These are phyloP conservation scores for Bombus pyrosoma DNA, from an alignment of 1,140 invertebrate species.

Conservation along the genomic window DNA sequence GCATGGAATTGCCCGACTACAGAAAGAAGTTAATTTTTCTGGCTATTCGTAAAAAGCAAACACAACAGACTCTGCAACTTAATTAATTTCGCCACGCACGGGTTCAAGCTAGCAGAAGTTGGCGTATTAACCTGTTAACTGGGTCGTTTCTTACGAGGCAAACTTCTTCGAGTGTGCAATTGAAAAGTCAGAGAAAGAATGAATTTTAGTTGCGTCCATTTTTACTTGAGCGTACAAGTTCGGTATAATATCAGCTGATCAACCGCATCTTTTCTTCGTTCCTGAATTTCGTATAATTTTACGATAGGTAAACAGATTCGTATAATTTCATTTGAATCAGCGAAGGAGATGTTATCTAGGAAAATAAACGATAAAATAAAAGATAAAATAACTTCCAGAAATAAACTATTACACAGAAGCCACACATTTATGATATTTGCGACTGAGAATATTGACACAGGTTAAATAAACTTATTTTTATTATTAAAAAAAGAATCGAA, in stretches of 20 bases:
- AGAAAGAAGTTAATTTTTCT: not conserved
- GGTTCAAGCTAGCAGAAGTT: not conserved
- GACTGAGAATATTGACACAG: too few species aligned
- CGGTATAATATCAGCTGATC: not conserved
- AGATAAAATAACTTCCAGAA: too few species aligned
- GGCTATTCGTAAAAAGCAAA: constrained; percentile 1
- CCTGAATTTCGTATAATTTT: too few species aligned
- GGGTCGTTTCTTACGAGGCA: not conserved
- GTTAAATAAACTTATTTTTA: too few species aligned
- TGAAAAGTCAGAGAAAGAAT: not conserved
- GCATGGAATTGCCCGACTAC: not conserved
- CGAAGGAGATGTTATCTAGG: too few species aligned
- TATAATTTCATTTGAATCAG: too few species aligned
- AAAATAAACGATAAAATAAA: too few species aligned
- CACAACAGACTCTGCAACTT: not conserved
- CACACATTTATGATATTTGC: too few species aligned
- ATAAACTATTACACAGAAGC: too few species aligned
- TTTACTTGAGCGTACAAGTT: not conserved
- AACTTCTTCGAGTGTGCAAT: not conserved
- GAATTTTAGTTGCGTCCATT: not conserved
- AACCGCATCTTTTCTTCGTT: too few species aligned
- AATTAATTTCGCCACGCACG: not conserved
- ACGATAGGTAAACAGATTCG: too few species aligned
- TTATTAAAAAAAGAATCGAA: too few species aligned
- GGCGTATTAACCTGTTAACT: constrained; percentile 2